Base-by-base conservation (phyloP, 2,113 vertebrate species). In the Rhynchomys soricoides region DNA sequence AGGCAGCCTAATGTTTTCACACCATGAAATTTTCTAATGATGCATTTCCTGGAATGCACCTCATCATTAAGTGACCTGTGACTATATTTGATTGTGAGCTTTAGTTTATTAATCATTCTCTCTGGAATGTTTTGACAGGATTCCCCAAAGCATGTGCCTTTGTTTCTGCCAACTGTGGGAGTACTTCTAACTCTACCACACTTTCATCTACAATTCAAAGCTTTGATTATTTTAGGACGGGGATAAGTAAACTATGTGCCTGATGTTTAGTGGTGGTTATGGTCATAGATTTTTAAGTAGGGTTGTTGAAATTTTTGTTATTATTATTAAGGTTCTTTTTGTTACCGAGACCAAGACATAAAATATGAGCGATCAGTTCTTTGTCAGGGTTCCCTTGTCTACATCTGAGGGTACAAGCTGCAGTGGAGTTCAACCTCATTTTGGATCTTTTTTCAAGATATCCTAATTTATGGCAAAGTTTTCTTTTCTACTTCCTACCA, bases 61-160 rank as follows among this genome's bases (percentile, higher is more conserved):
- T 86, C 59, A 86, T 37, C 43, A 48, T 48, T 86, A 66, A 86
- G 83, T 86, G 59, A 86, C 59, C 83, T 43, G 15, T 48, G 52
- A 62, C 13, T 74, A 6, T 31, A 64, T 83, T 89, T 92, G 73
- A 79, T 26, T 92, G n/a, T 75, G 40, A 96, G 48, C 29, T 92
- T 17, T 55, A 83, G 83, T 93, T 50, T 89, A 70, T 59, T 59
- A 79, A 88, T 55, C 26, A 94, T 94, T 10, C 24, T 90, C 57
- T 96, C 64, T 71, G 43, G 77, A 24, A 85, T 85, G 81, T 85
- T 85, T 85, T 79, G 29, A 89, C 74, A 19, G 24, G 74, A 43
- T 12, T 90, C n/a, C 43, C 45, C 62, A 94, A 79, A 82, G 4
- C 4, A 40, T n/a, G 24, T 90, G 62, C 57, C 15, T 64, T 85